Base-by-base conservation (phyloP, 1,140 invertebrate genomes). In the Zaprionus nigranus region DNA sequence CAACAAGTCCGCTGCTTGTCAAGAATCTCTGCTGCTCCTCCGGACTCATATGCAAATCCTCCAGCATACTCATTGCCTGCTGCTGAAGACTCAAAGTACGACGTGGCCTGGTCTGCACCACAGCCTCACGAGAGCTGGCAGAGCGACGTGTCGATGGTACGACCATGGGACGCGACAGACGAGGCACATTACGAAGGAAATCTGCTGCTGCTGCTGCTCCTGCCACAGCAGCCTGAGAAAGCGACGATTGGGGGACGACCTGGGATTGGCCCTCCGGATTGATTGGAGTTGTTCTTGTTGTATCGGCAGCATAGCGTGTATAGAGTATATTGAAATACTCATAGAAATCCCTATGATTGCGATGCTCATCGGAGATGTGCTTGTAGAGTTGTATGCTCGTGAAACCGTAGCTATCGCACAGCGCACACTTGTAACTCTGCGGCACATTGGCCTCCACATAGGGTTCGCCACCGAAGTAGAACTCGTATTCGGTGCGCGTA, bases 341-440 rank as follows among this genome's bases (percentile, higher is more conserved):
- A 4, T 43, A 4, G 13, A 70, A 71, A 24, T 82, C 79, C 6
- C 3, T 11, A 22, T 82, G 80, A 5, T 43, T 38, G 1, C n/a
- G 51, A 62, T 82, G 80, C 7, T 0, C 2, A 0, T 56, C 6
- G 22, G 5, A 17, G 9, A 82, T 20, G 24, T 82, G 80, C 12
- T 17, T 24, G 24, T 61, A 61, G 17, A 82, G 54, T 0, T 46
- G 15, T 0, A 9, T 11, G 24, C 5, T 40, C 12, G 20, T 75
- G 2, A 79, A 57, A 1, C 81, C 81, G 3, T 3, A 17, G 2
- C 3, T 6, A 0, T 53, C 22, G 15, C 81, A 83, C 1, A 83
- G 20, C 3, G 72, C 81, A 24, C 81, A 83, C 49, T 70, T 83
- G n/a, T 77, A 83, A 63, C 81, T 83, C 72, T 83, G 81, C 3